Conservation (phyloP, 2,888 invertebrate genomes). For the Paralinhomoeus sp. region DNA sequence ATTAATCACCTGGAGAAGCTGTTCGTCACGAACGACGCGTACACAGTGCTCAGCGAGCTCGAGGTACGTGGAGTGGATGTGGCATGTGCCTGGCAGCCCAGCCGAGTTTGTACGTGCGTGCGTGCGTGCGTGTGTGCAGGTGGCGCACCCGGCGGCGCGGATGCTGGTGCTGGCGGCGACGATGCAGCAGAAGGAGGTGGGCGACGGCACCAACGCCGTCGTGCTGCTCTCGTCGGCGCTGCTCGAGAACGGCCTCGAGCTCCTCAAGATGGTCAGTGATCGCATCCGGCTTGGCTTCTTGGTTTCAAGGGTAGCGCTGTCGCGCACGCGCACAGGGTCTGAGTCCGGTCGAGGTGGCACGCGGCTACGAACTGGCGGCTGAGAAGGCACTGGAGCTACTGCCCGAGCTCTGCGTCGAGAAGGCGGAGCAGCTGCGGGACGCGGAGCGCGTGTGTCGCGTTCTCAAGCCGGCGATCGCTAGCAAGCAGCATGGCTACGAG, state of each 20-base stretch:
- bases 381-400: conserved; percentile 69
- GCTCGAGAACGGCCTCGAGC: conserved; percentile 68
- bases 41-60: conserved; percentile 78
- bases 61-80: no score
- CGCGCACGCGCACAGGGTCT: no score
- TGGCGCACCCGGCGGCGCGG: conserved; percentile 94
- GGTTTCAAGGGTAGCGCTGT: no score
- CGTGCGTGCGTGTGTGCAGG: no score
- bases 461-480: conserved; percentile 65
- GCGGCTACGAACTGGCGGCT: conserved; percentile 73
- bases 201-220: conserved; percentile 96
- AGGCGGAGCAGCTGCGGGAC: conserved; percentile 45
- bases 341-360: conserved; percentile 82
- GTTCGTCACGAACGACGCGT: conserved; percentile 96
- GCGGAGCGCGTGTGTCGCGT: conserved; percentile 43
- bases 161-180: conserved; percentile 77
- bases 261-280: conserved; percentile 51
- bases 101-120: no score
- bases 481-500: conserved; percentile 92
- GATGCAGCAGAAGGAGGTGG: conserved; percentile 91
- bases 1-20: conserved; percentile 96
- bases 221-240: conserved; percentile 77
- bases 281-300: background rate
- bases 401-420: conserved; percentile 39
- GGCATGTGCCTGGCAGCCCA: no score